A percentile compares a stretch with the other conserved stretches of the same genome.
phyloP scores from a whole-genome alignment of 2,888 invertebrate genomes.

The Leptopilina drosophilae region DNA sequence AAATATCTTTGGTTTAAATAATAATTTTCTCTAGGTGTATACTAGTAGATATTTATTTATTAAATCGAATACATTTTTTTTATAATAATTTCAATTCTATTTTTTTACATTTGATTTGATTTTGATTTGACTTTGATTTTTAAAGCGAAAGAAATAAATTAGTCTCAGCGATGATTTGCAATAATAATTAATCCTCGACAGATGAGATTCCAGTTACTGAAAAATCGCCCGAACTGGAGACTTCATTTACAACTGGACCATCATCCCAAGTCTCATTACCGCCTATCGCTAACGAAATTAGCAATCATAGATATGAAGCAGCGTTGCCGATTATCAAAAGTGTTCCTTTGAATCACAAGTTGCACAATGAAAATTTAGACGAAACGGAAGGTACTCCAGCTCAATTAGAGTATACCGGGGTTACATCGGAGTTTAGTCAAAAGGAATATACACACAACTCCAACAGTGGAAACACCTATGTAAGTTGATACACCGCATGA shows the following conservation, averaged over 20 bases:
- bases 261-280: background rate
- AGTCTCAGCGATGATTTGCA: too few relatives aligned
- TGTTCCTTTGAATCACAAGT: conserved; percentile 22
- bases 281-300: conserved; percentile 2
- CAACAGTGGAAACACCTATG: conserved; percentile 17
- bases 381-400: conserved; percentile 10
- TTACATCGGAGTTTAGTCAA: conserved; percentile 15
- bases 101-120: too few relatives aligned
- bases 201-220: conserved; percentile 20
- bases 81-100: too few relatives aligned
- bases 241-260: conserved; percentile 5
- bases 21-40: too few relatives aligned
- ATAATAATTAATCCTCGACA: background rate
- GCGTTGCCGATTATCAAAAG: conserved; percentile 24
- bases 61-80: too few relatives aligned
- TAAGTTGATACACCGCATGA: conserved; percentile 17
- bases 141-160: too few relatives aligned
- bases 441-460: background rate
- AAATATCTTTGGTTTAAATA: too few relatives aligned
- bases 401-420: conserved; percentile 13
- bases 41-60: too few relatives aligned
- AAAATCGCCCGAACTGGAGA: background rate
- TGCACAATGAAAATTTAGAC: conserved; percentile 1
- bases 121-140: too few relatives aligned
- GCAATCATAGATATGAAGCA: conserved; percentile 33